Evolutionary conservation across 2,797 vertebrate genomes (phyloP).

Genomic region (Telmatherina bonti): DNA sequence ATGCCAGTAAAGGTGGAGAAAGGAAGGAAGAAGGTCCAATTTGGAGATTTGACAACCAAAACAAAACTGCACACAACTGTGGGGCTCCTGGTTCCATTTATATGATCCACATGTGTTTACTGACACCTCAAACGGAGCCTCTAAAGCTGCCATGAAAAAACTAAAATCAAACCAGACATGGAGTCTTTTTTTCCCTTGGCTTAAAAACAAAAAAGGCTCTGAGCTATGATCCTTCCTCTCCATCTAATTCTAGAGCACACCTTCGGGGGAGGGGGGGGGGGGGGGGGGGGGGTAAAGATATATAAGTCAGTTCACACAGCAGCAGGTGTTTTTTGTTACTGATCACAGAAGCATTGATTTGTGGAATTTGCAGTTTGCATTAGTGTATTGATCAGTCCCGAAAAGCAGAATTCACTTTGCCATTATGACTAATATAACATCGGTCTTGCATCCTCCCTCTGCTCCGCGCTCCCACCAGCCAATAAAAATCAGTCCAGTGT

Average conservation of each 20-base stretch:
- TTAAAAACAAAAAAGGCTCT: not conserved
- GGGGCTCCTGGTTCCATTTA: conserved; percentile 47
- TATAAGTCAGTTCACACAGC: not conserved
- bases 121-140: conserved; percentile 50
- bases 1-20: conserved; percentile 30
- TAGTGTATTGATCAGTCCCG: too few relatives aligned
- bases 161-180: conserved; percentile 28
- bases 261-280: not conserved
- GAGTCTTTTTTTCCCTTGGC: not conserved
- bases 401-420: too few relatives aligned
- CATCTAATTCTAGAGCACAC: not conserved
- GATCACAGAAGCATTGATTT: not conserved
- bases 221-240: too few relatives aligned
- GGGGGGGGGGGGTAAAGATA: not conserved
- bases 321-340: not conserved
- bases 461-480: too few relatives aligned
- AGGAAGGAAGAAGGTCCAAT: conserved; percentile 10
- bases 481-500: too few relatives aligned
- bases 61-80: conserved; percentile 45
- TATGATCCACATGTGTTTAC: conserved; percentile 63
- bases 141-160: conserved; percentile 38
- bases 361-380: not conserved
- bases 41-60: conserved; percentile 55
- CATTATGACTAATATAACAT: too few relatives aligned
- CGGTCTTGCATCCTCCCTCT: too few relatives aligned